A percentile compares a stretch with the other conserved stretches of the same genome.
These are phyloP conservation scores for Phrixothrix hirtus DNA, from an alignment of 2,888 invertebrate genomes.

Conservation along the genomic window DNA sequence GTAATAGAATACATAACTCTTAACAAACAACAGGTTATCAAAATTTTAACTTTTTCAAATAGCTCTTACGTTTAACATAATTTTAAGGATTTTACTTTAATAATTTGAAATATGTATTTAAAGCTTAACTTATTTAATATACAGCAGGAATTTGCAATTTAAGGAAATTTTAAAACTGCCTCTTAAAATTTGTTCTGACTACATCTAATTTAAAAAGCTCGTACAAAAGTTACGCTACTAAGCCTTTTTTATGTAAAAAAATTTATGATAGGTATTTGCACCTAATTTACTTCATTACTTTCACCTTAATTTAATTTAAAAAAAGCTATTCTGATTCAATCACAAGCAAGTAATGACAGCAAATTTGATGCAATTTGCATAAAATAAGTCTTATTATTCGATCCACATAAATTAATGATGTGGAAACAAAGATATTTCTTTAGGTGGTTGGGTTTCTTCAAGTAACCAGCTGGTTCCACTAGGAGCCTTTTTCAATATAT, in stretches of 20 bases:
- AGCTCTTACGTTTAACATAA: not conserved
- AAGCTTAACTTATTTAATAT: no score
- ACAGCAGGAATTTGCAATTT: no score
- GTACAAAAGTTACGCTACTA: not conserved
- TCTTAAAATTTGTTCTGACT: no score
- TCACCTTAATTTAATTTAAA: not conserved
- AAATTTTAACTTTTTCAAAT: not conserved
- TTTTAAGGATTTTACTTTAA: no score
- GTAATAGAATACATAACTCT: not conserved
- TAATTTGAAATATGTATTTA: no score
- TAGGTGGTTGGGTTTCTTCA: conserved; percentile 67
- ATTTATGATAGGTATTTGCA: not conserved
- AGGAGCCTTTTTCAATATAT: conserved; percentile 67
- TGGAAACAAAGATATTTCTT: conserved; percentile 57
- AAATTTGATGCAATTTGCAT: not conserved
- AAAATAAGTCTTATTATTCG: not conserved
- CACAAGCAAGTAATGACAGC: not conserved
- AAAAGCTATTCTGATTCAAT: not conserved
- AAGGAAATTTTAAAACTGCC: no score
- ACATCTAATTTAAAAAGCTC: no score
- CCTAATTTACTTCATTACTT: not conserved
- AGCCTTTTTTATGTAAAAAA: not conserved
- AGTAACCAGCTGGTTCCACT: conserved; percentile 76
- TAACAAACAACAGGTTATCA: not conserved
- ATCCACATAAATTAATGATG: conserved; percentile 1